Conservation (phyloP, 1,140 invertebrate genomes). For the Eufriesea mexicana region DNA sequence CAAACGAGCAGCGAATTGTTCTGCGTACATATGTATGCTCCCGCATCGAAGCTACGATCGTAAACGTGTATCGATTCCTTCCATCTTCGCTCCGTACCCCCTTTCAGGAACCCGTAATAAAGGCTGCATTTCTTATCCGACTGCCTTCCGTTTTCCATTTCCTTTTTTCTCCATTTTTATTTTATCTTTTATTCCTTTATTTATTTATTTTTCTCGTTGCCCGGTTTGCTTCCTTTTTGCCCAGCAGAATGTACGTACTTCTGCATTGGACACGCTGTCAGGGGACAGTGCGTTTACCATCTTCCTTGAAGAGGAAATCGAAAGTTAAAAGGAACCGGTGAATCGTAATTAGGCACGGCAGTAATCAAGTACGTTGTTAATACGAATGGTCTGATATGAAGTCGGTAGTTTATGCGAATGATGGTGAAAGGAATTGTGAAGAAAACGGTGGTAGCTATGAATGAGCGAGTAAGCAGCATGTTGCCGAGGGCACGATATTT, state of each 20-base stretch:
- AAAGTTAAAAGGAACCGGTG: not conserved
- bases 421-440: not conserved
- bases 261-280: not conserved
- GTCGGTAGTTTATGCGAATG: not conserved
- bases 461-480: too few species aligned
- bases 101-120: constrained; percentile 11
- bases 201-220: too few species aligned
- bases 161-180: too few species aligned
- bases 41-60: not conserved
- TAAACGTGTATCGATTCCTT: constrained; percentile 30
- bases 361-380: not conserved
- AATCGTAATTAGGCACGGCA: not conserved
- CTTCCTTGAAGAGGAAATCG: not conserved
- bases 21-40: not conserved
- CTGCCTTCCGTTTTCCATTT: not conserved
- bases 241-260: not conserved
- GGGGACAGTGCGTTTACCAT: not conserved
- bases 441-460: not conserved
- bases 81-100: not conserved
- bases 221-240: too few species aligned
- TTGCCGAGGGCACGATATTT: too few species aligned
- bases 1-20: constrained; percentile 21
- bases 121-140: not conserved
- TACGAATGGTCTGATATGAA: not conserved
- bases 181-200: too few species aligned